Evolutionary conservation across 1,140 invertebrate species (phyloP), one percentile per base, ranked within the genome.

Genomic region (Acromyrmex charruanus): DNA sequence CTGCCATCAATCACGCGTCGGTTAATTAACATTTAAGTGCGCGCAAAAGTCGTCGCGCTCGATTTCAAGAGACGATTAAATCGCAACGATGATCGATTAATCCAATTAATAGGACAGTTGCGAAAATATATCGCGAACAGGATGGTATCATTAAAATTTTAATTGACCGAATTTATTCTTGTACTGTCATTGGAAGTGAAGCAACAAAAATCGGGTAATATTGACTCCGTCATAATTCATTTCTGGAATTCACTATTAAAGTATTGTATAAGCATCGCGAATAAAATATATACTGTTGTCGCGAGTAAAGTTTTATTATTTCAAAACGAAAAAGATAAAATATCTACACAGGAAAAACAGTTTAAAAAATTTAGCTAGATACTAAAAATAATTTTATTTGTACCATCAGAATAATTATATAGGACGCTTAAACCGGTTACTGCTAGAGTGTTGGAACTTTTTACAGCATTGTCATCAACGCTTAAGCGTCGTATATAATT

Each of bases 81-180:
- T 9, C n/a, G n/a, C 77, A 35, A 65, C 49, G 49, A n/a, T 81
- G 79, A 81, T 81, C 35, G 65, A 81, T 81, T 71, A 59, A 81
- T 71, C 66, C 66, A 81, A 59, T 81, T 81, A 81, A 81, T 81
- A 9, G 66, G 35, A 49, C 49, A 55, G 66, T n/a, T 14, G 58
- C 35, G 51, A 81, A 71, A 58, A 71, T 58, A 71, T 31, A 71
- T 81, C 66, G 35, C 51, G 79, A 59, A 31, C 65, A 31, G 9
- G 51, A 21, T 44, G 16, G 35, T 71, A 44, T 71, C 31, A 81
- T 81, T 81, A 71, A 81, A 71, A 59, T 71, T 71, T 58, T 71
- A 81, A 81, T 81, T 51, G 79, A 71, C 14, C 66, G 53, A 81
- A 81, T 44, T 81, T 44, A 69, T 58, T 71, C 51, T 35, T 16